Conservation (phyloP, 92 coral and sea anemone genomes). For the Porites evermanni region DNA sequence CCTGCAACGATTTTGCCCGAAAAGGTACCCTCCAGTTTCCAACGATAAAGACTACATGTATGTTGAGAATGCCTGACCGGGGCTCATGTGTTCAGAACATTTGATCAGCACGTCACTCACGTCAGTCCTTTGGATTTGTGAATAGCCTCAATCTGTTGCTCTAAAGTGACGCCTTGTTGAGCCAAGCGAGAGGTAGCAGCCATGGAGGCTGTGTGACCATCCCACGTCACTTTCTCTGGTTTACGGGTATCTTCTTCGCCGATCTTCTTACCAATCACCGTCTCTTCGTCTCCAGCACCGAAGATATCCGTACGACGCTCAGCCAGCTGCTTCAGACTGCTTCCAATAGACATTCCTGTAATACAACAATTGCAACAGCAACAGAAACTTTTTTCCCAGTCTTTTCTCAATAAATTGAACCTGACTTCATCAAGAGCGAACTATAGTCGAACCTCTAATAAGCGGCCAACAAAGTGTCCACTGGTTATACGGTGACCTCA, state of each 20-base stretch:
- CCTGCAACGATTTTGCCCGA: too few relatives aligned
- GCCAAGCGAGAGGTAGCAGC: constrained; percentile 98
- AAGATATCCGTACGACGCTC: constrained; percentile 99
- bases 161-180: constrained; percentile 94
- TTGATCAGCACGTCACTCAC: constrained; percentile 60
- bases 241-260: constrained; percentile 95
- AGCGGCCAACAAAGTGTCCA: too few relatives aligned
- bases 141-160: constrained; percentile 97
- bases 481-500: too few relatives aligned
- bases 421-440: too few relatives aligned
- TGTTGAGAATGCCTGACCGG: too few relatives aligned
- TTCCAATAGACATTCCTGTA: constrained; percentile 91
- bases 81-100: not conserved
- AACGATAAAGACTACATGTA: too few relatives aligned
- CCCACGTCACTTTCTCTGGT: constrained; percentile 99
- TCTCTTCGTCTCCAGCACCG: constrained; percentile 99
- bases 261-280: constrained; percentile 96
- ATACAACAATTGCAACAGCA: not conserved
- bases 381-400: too few relatives aligned
- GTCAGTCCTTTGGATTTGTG: constrained; percentile 98
- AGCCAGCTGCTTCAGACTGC: constrained; percentile 95
- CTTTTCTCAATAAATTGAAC: too few relatives aligned
- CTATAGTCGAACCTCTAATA: too few relatives aligned
- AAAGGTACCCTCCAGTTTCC: too few relatives aligned
- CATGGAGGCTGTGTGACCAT: constrained; percentile 98